phyloP scores from a whole-genome alignment of 1,140 invertebrate genomes.

The Papilio glaucus region DNA sequence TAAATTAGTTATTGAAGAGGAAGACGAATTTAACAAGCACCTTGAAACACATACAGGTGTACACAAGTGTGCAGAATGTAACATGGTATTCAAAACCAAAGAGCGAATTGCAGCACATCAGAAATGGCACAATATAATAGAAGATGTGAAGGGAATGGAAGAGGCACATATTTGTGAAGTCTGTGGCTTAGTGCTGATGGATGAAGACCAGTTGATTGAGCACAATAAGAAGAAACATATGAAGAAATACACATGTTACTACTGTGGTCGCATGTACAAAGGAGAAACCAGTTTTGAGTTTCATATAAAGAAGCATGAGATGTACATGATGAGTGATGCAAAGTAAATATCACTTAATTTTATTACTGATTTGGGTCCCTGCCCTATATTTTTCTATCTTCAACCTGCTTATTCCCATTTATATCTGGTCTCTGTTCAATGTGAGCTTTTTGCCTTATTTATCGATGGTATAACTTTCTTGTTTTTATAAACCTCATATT shows the following conservation, averaged over 20 bases:
- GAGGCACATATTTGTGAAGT: slow-evolving; percentile 65
- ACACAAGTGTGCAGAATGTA: slow-evolving; percentile 62
- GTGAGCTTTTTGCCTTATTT: no score
- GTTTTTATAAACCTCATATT: no score
- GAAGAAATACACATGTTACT: slow-evolving; percentile 72
- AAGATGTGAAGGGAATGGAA: slow-evolving; percentile 42
- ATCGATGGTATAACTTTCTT: no score
- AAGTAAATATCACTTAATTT: slow-evolving; percentile 48
- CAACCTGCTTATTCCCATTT: no score
- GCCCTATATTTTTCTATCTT: no score
- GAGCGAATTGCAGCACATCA: slow-evolving; percentile 66
- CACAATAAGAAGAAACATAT: slow-evolving; percentile 65
- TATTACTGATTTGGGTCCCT: no score
- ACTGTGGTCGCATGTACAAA: slow-evolving; percentile 72
- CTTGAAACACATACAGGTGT: slow-evolving; percentile 63
- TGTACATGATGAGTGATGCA: slow-evolving; percentile 48
- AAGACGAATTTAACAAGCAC: slow-evolving; percentile 63
- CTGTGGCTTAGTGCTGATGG: slow-evolving; percentile 61
- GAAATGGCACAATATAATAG: slow-evolving; percentile 60
- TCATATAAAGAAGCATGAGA: slow-evolving; percentile 77
- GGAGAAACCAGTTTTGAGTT: slow-evolving; percentile 65
- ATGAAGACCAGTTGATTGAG: slow-evolving; percentile 52
- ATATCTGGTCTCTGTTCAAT: no score
- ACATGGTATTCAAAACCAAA: slow-evolving; percentile 65
- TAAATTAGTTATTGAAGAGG: slow-evolving; percentile 62